A percentile compares a stretch with the other conserved stretches of the same genome.
phyloP scores from a whole-genome alignment of 2,797 vertebrate genomes.

The Bufotes viridis region DNA sequence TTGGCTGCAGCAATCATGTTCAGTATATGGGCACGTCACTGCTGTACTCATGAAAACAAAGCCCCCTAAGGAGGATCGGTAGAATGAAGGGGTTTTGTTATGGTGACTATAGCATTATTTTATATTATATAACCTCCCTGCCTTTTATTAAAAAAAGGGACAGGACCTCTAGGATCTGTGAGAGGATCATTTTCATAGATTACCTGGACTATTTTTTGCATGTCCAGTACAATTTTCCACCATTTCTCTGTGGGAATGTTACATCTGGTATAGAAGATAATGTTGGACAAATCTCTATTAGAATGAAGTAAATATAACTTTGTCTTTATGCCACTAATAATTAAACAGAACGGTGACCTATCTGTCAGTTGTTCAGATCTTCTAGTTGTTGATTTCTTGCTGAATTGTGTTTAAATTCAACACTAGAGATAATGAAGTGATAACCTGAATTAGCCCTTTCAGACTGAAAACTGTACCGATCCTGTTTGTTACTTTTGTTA shows the following conservation, averaged over 20 bases:
- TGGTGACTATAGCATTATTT: too few relatives aligned
- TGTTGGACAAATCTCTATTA: constrained; percentile 67
- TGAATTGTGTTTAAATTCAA: constrained; percentile 38
- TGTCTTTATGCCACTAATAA: constrained; percentile 74
- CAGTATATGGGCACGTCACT: too few relatives aligned
- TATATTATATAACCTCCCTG: too few relatives aligned
- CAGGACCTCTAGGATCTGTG: not conserved
- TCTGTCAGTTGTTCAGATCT: constrained; percentile 62
- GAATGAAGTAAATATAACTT: constrained; percentile 74
- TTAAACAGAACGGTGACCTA: constrained; percentile 72
- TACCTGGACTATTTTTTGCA: not conserved
- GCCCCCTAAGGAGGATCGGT: too few relatives aligned
- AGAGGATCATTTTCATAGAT: not conserved
- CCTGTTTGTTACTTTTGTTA: not conserved
- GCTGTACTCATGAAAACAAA: too few relatives aligned
- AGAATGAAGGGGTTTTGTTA: too few relatives aligned
- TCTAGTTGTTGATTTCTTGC: constrained; percentile 58
- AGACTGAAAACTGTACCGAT: not conserved
- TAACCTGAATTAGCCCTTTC: constrained; percentile 20
- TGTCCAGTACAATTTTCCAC: constrained; percentile 59
- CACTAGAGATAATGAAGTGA: constrained; percentile 34
- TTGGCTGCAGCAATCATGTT: too few relatives aligned
- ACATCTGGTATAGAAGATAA: constrained; percentile 76
- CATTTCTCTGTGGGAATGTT: constrained; percentile 72
- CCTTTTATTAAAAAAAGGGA: too few relatives aligned